Evolutionary conservation across 2,113 vertebrate genomes (phyloP).

Genomic region (Calyptomena viridis): DNA sequence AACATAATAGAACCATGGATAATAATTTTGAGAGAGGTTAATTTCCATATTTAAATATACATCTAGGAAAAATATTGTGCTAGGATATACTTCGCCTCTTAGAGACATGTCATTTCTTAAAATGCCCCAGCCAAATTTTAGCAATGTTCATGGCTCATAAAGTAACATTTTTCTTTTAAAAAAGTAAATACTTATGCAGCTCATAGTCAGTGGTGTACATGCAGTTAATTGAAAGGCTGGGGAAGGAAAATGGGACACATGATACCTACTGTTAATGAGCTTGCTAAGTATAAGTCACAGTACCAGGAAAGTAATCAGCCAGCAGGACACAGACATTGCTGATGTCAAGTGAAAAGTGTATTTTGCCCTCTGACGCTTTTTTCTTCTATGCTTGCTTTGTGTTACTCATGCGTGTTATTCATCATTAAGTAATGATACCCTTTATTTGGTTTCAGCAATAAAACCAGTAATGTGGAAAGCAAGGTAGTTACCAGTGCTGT

Average conservation of each 20-base stretch:
- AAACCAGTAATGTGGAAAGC: neutral
- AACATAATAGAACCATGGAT: neutral
- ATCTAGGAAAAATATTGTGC: neutral
- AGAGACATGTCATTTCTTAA: neutral
- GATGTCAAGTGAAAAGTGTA: neutral
- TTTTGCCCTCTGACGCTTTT: slow-evolving; percentile 15
- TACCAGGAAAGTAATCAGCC: neutral
- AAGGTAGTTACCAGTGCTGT: neutral
- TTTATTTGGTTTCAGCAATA: neutral
- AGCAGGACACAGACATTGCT: neutral
- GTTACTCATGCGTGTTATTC: neutral
- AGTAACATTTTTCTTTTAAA: neutral
- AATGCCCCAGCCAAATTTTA: neutral
- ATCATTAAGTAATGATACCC: neutral
- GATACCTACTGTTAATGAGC: neutral
- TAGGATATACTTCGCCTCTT: neutral
- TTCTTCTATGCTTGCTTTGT: neutral
- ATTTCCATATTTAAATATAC: neutral
- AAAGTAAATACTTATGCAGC: neutral
- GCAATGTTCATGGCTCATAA: neutral
- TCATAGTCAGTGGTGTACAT: neutral
- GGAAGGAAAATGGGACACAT: neutral
- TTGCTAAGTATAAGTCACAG: neutral
- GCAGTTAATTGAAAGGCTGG: neutral
- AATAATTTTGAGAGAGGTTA: neutral